These are phyloP conservation scores for Caenorhabditis brenneri DNA, from an alignment of 1,140 invertebrate genomes.

Conservation along the genomic window DNA sequence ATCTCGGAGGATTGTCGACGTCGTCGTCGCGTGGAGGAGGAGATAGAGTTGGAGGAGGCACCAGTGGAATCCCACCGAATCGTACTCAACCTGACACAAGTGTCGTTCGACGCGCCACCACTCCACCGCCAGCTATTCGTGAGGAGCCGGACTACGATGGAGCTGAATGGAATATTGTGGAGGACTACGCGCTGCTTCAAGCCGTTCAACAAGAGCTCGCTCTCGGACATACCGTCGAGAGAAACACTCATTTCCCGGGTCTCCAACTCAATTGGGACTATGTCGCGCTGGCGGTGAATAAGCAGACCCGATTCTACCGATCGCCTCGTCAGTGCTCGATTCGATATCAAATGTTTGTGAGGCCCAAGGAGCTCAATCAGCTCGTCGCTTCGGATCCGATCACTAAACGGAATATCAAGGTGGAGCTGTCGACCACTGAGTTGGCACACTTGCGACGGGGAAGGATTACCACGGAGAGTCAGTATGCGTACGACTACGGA, in stretches of 20 bases:
- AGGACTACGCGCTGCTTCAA: slow-evolving; percentile 43
- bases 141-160: slow-evolving; percentile 47
- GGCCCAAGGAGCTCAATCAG: slow-evolving; percentile 52
- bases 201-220: neutral
- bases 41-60: neutral
- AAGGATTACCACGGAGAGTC: slow-evolving; percentile 15
- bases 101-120: slow-evolving; percentile 23
- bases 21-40: neutral
- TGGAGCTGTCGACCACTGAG: slow-evolving; percentile 12
- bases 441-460: slow-evolving; percentile 41
- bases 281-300: slow-evolving; percentile 36
- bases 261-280: slow-evolving; percentile 41
- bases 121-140: slow-evolving; percentile 15
- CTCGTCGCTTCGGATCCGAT: slow-evolving; percentile 52
- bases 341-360: slow-evolving; percentile 54
- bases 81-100: neutral
- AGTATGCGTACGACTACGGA: slow-evolving; percentile 45
- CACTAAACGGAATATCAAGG: slow-evolving; percentile 44
- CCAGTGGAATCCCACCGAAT: neutral
- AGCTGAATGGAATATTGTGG: slow-evolving; percentile 47
- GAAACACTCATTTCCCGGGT: neutral
- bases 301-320: slow-evolving; percentile 28
- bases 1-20: too few species aligned
- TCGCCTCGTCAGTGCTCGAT: slow-evolving; percentile 56
- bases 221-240: neutral